These are phyloP conservation scores for Chrysina gloriosa DNA, from an alignment of 2,888 invertebrate species.

Conservation along the genomic window DNA sequence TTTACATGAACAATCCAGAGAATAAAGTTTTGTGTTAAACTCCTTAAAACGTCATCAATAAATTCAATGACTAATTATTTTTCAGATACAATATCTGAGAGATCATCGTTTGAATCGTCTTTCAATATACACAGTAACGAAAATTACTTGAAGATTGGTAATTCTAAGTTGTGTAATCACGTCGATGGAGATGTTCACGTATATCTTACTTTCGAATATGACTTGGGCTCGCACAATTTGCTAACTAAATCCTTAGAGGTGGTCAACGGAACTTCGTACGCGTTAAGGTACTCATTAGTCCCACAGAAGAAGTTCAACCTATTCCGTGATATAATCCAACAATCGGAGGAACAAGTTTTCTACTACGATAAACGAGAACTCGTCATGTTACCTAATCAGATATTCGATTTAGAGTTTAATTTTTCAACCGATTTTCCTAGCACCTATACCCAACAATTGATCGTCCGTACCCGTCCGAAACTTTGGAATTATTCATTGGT, in stretches of 20 bases:
- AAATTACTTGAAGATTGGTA: slow-evolving; percentile 22
- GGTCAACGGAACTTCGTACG: slow-evolving; percentile 52
- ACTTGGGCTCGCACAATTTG: slow-evolving; percentile 42
- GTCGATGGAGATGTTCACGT: slow-evolving; percentile 25
- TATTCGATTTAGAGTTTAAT: slow-evolving; percentile 43
- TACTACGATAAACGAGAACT: slow-evolving; percentile 46
- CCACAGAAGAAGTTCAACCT: slow-evolving; percentile 22
- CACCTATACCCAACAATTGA: slow-evolving; percentile 32
- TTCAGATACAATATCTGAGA: too few relatives aligned
- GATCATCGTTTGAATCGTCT: too few relatives aligned
- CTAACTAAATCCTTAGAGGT: slow-evolving; percentile 48
- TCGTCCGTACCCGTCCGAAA: slow-evolving; percentile 43
- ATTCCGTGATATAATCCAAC: slow-evolving; percentile 36
- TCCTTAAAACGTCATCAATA: too few relatives aligned
- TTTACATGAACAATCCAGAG: too few relatives aligned
- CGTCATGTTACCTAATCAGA: slow-evolving; percentile 43
- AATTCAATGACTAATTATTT: too few relatives aligned
- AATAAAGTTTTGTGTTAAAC: too few relatives aligned
- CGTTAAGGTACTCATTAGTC: slow-evolving; percentile 51
- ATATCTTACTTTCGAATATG: slow-evolving; percentile 50
- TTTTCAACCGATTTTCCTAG: slow-evolving; percentile 41
- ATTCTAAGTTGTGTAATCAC: slow-evolving; percentile 7
- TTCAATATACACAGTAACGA: slow-evolving; percentile 6
- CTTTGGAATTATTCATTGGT: slow-evolving; percentile 30
- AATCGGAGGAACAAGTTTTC: slow-evolving; percentile 37